Percentiles rank a stretch among this genome's conserved stretches.
Evolutionary conservation across 2,113 vertebrate species (phyloP).

Genomic region (Dicerorhinus sumatrensis): DNA sequence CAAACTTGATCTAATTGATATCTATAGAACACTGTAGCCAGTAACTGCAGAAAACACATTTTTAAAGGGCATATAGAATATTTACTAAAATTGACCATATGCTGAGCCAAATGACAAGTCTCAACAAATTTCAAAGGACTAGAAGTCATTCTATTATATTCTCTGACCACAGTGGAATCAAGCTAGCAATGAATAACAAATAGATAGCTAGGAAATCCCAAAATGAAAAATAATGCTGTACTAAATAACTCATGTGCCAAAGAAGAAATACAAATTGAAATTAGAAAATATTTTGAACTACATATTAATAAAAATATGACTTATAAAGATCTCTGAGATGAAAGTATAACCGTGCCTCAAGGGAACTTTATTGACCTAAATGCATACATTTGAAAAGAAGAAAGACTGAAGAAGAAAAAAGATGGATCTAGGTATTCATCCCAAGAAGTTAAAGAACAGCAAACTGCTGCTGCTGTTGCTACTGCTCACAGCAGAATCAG

Average conservation of each 20-base stretch:
- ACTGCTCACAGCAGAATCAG: background rate
- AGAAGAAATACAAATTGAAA: background rate
- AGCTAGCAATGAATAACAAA: background rate
- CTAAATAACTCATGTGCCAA: background rate
- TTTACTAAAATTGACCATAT: background rate
- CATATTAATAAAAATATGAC: background rate
- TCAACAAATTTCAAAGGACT: slow-evolving; percentile 12
- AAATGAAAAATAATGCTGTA: background rate
- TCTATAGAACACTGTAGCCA: background rate
- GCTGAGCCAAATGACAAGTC: background rate
- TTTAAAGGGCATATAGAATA: background rate
- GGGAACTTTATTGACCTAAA: background rate
- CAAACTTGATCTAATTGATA: background rate
- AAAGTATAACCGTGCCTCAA: background rate
- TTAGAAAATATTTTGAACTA: background rate
- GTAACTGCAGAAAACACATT: background rate
- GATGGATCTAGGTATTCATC: background rate
- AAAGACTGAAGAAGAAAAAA: background rate
- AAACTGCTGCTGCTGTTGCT: background rate
- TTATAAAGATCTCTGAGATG: background rate
- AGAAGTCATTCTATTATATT: background rate
- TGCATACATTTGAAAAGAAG: background rate
- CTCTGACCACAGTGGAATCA: background rate
- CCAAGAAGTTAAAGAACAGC: background rate
- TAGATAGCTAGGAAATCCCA: background rate